Evolutionary conservation across 2,888 invertebrate species (phyloP).

Genomic region (Barypeithes pellucidus): DNA sequence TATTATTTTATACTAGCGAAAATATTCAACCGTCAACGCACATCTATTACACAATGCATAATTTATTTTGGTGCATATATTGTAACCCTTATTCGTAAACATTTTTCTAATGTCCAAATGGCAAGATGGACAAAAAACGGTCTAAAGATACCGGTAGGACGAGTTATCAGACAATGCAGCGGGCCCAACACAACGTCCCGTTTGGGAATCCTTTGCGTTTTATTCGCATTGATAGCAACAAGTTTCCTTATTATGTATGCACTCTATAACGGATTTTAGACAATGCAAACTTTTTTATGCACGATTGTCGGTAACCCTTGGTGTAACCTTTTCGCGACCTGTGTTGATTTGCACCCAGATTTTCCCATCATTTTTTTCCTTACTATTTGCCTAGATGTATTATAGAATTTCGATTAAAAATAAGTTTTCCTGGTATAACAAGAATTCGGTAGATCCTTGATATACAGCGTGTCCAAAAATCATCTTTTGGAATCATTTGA

Average conservation of each 20-base stretch:
- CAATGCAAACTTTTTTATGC: conserved; percentile 53
- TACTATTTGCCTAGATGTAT: too few relatives aligned
- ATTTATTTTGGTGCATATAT: conserved; percentile 46
- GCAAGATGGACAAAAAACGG: conserved; percentile 58
- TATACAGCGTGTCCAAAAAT: too few relatives aligned
- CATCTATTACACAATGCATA: conserved; percentile 25
- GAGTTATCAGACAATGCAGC: conserved; percentile 52
- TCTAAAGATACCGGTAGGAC: conserved; percentile 59
- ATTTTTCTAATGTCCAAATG: conserved; percentile 60
- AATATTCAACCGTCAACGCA: conserved; percentile 11
- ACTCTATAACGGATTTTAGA: conserved; percentile 53
- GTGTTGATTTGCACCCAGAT: conserved; percentile 37
- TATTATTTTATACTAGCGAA: neutral
- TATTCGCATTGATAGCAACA: conserved; percentile 55
- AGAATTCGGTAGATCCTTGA: too few relatives aligned
- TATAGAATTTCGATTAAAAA: too few relatives aligned
- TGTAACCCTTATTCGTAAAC: conserved; percentile 42
- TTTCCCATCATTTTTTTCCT: conserved; percentile 45
- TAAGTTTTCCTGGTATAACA: too few relatives aligned
- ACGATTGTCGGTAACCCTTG: conserved; percentile 28
- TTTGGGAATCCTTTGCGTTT: conserved; percentile 50
- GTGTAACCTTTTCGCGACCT: conserved; percentile 45
- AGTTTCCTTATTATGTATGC: conserved; percentile 51
- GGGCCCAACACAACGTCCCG: conserved; percentile 43
- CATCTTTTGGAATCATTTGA: too few relatives aligned